Conservation (phyloP, 53 echinoderm and acorn worm genomes). For the Holothuria scabra region DNA sequence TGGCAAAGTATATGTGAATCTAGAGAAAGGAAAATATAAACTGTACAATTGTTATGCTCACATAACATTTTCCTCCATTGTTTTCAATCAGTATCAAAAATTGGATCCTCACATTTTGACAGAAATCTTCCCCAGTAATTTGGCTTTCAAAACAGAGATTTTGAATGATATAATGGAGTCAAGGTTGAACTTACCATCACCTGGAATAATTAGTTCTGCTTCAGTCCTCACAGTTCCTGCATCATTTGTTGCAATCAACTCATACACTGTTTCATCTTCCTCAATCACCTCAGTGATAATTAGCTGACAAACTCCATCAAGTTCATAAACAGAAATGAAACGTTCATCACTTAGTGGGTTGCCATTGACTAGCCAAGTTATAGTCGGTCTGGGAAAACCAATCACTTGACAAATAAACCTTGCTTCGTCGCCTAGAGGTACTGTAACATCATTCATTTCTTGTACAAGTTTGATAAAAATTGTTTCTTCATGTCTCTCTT, state of each 20-base stretch:
- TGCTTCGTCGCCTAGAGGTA: conserved; percentile 54
- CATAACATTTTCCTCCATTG: too few species aligned
- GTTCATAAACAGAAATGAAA: conserved; percentile 68
- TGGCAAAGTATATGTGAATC: too few species aligned
- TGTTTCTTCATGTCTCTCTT: conserved; percentile 9
- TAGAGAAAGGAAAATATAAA: too few species aligned
- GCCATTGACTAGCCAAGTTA: conserved; percentile 71
- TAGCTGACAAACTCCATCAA: conserved; percentile 66
- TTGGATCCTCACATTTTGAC: too few species aligned
- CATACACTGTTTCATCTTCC: conserved; percentile 80
- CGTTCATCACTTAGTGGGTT: conserved; percentile 52
- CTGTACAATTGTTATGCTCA: too few species aligned
- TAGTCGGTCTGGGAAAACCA: conserved; percentile 65
- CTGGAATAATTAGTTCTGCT: conserved; percentile 72
- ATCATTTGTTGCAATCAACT: conserved; percentile 77
- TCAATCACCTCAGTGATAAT: conserved; percentile 77
- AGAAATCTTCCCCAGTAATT: too few species aligned
- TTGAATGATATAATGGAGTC: too few species aligned
- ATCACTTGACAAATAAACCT: conserved; percentile 61
- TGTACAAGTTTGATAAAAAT: conserved; percentile 58
- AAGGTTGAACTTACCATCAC: conserved; percentile 30
- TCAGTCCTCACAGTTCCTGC: conserved; percentile 66
- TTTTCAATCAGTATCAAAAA: too few species aligned
- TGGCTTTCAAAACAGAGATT: too few species aligned
- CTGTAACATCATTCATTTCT: conserved; percentile 52